Evolutionary conservation across 2,797 vertebrate genomes (phyloP).

Genomic region (Aphelocoma californica): DNA sequence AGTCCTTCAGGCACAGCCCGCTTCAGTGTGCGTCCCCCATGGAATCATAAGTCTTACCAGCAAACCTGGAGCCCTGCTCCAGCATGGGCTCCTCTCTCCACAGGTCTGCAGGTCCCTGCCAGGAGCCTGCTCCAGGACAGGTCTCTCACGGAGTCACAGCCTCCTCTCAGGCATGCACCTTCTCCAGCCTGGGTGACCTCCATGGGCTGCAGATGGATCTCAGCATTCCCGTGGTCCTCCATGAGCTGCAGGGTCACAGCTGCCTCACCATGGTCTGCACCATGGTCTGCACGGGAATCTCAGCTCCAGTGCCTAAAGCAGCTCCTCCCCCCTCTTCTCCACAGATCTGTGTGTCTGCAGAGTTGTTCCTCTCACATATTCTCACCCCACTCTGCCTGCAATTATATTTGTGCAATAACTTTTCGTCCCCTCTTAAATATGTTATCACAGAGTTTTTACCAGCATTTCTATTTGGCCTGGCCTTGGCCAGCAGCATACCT

Average conservation of each 20-base stretch:
- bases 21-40: neutral
- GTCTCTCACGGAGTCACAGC: neutral
- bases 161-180: neutral
- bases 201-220: neutral
- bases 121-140: neutral
- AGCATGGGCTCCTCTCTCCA: neutral
- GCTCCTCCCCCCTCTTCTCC: accelerated
- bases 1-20: neutral
- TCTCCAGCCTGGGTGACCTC: neutral
- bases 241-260: neutral
- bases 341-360: neutral
- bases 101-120: neutral
- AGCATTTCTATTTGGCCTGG: neutral
- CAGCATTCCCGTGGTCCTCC: accelerated
- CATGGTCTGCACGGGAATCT: neutral
- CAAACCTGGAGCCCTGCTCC: neutral
- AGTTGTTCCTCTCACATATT: neutral
- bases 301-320: neutral
- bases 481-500: neutral
- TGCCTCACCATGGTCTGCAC: neutral
- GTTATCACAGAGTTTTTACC: neutral
- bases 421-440: neutral
- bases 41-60: neutral
- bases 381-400: accelerated
- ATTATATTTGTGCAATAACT: neutral